Conservation (phyloP, 2,113 vertebrate species). For the Uria lomvia region DNA sequence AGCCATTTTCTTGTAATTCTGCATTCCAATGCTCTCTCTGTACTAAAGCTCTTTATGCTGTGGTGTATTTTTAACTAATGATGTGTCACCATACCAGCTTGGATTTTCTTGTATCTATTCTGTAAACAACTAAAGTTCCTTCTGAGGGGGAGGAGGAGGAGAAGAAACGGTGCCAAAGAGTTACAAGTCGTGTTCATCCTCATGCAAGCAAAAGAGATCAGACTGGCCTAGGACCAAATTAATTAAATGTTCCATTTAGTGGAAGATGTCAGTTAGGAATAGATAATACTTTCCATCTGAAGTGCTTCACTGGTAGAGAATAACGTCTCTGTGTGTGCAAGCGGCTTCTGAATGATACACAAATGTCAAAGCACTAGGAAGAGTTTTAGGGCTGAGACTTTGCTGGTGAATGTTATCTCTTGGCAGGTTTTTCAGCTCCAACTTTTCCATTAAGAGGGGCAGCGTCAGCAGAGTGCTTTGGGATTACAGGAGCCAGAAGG, state of each 20-base stretch:
- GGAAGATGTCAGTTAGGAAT: conserved; percentile 56
- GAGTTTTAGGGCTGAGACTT: conserved; percentile 10
- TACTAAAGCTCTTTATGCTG: conserved; percentile 27
- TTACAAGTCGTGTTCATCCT: not conserved
- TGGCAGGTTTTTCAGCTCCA: not conserved
- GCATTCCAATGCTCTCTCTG: not conserved
- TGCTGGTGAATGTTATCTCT: conserved; percentile 1
- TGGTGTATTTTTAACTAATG: conserved; percentile 52
- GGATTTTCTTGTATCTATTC: conserved; percentile 51
- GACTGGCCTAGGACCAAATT: conserved; percentile 48
- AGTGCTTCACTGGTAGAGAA: conserved; percentile 11
- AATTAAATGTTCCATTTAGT: conserved; percentile 63
- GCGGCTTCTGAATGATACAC: conserved; percentile 23
- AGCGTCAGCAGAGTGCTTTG: not conserved
- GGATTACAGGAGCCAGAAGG: not conserved
- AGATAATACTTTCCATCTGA: conserved; percentile 47
- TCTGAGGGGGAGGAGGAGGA: conserved; percentile 25
- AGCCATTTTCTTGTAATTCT: not conserved
- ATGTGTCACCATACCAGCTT: conserved; percentile 22
- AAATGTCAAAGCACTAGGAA: conserved; percentile 5
- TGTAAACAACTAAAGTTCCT: conserved; percentile 61
- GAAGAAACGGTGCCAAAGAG: not conserved
- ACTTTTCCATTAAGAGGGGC: not conserved
- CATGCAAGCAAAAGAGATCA: not conserved
- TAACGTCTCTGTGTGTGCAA: not conserved